These are phyloP conservation scores for Psylliodes chrysocephalus DNA, from an alignment of 2,888 invertebrate species.

Conservation along the genomic window DNA sequence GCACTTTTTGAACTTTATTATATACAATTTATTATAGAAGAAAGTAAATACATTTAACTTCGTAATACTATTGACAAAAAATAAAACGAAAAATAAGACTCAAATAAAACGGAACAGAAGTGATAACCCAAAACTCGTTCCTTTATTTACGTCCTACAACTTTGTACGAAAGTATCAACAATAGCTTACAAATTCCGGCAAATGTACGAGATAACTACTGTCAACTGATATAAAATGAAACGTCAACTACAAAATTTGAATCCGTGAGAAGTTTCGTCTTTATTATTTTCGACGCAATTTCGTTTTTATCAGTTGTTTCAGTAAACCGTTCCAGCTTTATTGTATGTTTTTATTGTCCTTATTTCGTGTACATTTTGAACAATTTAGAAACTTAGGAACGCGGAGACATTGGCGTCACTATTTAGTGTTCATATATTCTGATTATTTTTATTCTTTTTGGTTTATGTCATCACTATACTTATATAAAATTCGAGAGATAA, in stretches of 20 bases:
- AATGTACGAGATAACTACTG: slow-evolving; percentile 18
- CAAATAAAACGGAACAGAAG: neutral
- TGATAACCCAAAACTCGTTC: neutral
- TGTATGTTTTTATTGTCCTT: slow-evolving; percentile 17
- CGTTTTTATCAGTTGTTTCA: slow-evolving; percentile 2
- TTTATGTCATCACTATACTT: too few relatives aligned
- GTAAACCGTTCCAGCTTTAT: slow-evolving; percentile 14
- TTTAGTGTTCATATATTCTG: too few relatives aligned
- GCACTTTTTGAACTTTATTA: too few relatives aligned
- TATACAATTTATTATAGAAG: too few relatives aligned
- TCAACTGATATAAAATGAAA: slow-evolving; percentile 22
- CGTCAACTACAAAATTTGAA: slow-evolving; percentile 22
- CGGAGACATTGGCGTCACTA: too few relatives aligned
- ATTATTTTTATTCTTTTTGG: too few relatives aligned
- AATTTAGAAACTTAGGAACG: neutral
- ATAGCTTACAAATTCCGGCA: slow-evolving; percentile 1
- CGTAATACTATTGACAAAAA: neutral
- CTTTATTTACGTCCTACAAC: neutral
- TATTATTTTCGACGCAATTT: slow-evolving; percentile 23
- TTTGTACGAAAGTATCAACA: neutral
- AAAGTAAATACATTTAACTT: too few relatives aligned
- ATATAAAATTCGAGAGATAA: too few relatives aligned
- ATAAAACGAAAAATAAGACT: neutral
- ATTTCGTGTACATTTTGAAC: neutral
- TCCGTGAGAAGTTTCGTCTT: slow-evolving; percentile 11